A percentile compares a stretch with the other conserved stretches of the same genome.
phyloP scores from a whole-genome alignment of 1,140 invertebrate species.

The Amyelois transitella region DNA sequence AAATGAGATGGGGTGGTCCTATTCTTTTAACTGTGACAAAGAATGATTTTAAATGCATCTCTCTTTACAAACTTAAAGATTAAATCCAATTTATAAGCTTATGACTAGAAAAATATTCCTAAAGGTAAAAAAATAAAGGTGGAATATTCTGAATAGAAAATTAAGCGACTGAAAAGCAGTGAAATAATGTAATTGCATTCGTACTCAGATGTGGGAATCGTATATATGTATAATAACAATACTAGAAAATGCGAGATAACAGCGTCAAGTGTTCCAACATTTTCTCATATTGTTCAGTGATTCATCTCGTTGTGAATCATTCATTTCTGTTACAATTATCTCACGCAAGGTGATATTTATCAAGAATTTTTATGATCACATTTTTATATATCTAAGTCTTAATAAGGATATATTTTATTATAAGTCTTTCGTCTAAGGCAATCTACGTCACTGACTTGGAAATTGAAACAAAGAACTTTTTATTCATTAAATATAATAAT shows the following conservation, averaged over 20 bases:
- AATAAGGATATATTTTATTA: neutral
- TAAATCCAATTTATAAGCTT: no score
- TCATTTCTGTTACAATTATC: neutral
- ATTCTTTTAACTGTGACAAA: no score
- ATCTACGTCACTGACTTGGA: neutral
- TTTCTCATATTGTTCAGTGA: neutral
- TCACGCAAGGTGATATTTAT: neutral
- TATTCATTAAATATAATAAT: no score
- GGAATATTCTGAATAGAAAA: no score
- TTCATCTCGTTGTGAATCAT: neutral
- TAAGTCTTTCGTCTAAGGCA: neutral
- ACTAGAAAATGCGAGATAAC: neutral
- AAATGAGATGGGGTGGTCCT: no score
- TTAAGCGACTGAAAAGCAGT: no score
- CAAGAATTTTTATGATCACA: neutral
- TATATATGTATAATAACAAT: neutral
- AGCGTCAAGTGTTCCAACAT: neutral
- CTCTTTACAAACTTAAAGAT: no score
- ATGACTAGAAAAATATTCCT: no score
- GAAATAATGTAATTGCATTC: neutral
- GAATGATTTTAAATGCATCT: no score
- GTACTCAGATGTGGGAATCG: neutral
- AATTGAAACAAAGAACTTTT: no score
- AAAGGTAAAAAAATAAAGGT: no score
- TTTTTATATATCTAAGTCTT: neutral